Percentiles rank a stretch among this genome's conserved stretches.
Evolutionary conservation across 2,888 invertebrate species (phyloP).

Genomic region (Pristionchus maxplancki): DNA sequence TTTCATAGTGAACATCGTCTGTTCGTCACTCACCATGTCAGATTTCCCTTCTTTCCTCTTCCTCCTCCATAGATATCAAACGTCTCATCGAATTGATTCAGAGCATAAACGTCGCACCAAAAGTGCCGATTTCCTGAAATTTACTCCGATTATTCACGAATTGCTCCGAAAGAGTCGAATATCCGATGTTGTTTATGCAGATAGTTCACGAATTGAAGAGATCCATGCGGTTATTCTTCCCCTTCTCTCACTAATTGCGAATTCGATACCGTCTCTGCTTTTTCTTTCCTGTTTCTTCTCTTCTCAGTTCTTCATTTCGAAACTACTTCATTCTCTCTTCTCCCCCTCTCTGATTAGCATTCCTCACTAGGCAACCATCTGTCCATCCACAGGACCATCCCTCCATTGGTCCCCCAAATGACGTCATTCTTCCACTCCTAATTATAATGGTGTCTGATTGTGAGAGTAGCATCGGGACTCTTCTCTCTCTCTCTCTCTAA

Average conservation of each 20-base stretch:
- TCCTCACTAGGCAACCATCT: neutral
- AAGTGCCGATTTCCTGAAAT: conserved; percentile 53
- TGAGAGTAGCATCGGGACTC: neutral
- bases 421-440: neutral
- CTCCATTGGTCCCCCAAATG: neutral
- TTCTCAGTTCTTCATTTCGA: neutral
- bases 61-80: conserved; percentile 49
- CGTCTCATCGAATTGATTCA: conserved; percentile 51
- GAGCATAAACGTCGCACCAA: conserved; percentile 52
- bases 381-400: neutral
- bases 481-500: neutral
- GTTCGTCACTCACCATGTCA: conserved; percentile 38
- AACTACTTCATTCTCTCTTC: neutral
- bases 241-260: neutral
- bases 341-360: conserved; percentile 8
- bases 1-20: neutral
- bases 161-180: neutral
- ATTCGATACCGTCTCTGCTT: neutral
- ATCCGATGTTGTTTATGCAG: neutral
- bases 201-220: neutral
- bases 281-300: conserved; percentile 1
- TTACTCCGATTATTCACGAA: neutral
- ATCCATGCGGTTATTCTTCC: neutral
- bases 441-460: conserved; percentile 11
- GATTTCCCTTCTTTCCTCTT: conserved; percentile 22